These are phyloP conservation scores for Apostichopus parvimensis DNA, from an alignment of 35 echinoderm and acorn worm species.

Conservation along the genomic window DNA sequence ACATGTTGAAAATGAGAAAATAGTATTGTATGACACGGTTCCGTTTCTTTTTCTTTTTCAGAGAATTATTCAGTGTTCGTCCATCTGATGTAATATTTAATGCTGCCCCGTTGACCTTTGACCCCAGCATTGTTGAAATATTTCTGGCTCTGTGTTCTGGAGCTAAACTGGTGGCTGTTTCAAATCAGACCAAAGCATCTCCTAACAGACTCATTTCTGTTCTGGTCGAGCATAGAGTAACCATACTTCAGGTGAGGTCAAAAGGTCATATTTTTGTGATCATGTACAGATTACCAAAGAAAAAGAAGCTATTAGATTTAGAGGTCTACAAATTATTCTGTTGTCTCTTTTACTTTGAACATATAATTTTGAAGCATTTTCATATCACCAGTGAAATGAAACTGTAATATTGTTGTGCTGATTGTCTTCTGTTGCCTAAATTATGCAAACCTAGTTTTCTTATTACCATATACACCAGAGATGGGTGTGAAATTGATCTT, in stretches of 20 bases:
- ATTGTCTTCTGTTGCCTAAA: too few species aligned
- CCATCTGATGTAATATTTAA: constrained; percentile 85
- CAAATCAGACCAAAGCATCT: constrained; percentile 61
- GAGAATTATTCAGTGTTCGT: constrained; percentile 60
- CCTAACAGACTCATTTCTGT: constrained; percentile 58
- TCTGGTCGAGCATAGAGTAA: constrained; percentile 69
- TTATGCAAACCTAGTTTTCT: too few species aligned
- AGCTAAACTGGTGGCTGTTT: constrained; percentile 81
- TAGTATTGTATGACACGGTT: too few species aligned
- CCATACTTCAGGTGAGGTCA: constrained; percentile 77
- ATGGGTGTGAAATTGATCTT: too few species aligned
- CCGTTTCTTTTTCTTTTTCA: constrained; percentile 15
- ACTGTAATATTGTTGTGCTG: too few species aligned
- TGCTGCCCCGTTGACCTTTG: constrained; percentile 89
- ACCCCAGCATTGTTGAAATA: constrained; percentile 89
- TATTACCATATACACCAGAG: too few species aligned
- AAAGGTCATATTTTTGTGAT: background rate
- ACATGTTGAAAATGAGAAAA: too few species aligned
- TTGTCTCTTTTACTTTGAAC: too few species aligned
- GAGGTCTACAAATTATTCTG: too few species aligned
- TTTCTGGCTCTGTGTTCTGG: constrained; percentile 75
- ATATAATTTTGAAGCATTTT: too few species aligned
- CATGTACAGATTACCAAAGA: background rate
- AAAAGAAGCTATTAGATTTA: too few species aligned
- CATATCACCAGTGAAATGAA: too few species aligned